phyloP scores from a whole-genome alignment of 2,797 vertebrate species.

The Adrianichthys oophorus region DNA sequence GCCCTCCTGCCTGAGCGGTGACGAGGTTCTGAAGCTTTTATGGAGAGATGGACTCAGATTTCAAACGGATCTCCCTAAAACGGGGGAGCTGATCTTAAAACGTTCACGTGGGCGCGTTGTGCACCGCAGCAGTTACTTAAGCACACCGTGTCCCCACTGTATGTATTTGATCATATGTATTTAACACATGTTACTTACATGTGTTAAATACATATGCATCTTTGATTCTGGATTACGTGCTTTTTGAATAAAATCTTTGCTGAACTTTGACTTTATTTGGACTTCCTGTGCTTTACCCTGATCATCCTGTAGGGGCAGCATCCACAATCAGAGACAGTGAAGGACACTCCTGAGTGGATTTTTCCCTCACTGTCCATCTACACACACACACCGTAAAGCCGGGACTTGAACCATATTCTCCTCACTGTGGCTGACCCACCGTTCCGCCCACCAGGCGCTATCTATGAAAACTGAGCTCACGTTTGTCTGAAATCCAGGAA shows the following conservation, averaged over 20 bases:
- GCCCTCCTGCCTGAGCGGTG: slow-evolving; percentile 56
- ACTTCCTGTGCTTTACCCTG: background rate
- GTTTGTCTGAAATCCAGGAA: too few relatives aligned
- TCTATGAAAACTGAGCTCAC: too few relatives aligned
- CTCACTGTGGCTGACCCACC: too few relatives aligned
- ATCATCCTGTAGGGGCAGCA: slow-evolving; percentile 47
- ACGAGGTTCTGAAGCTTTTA: slow-evolving; percentile 23
- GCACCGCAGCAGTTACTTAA: slow-evolving; percentile 50
- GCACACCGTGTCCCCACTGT: slow-evolving; percentile 60
- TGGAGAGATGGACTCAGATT: slow-evolving; percentile 13
- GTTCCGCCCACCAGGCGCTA: too few relatives aligned
- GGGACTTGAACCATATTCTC: too few relatives aligned
- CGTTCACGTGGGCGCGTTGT: slow-evolving; percentile 36
- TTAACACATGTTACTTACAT: slow-evolving; percentile 71
- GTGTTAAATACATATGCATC: too few relatives aligned
- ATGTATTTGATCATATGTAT: slow-evolving; percentile 69
- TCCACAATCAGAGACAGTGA: background rate
- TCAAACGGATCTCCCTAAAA: slow-evolving; percentile 4
- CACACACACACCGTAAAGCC: too few relatives aligned
- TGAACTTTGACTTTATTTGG: slow-evolving; percentile 34
- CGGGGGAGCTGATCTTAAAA: slow-evolving; percentile 20
- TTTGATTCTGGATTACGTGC: slow-evolving; percentile 67
- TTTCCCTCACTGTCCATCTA: too few relatives aligned
- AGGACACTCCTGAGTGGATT: too few relatives aligned
- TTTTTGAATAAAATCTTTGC: slow-evolving; percentile 73